phyloP scores from a whole-genome alignment of 92 coral and sea anemone genomes.

The Anthopleura xanthogrammica region DNA sequence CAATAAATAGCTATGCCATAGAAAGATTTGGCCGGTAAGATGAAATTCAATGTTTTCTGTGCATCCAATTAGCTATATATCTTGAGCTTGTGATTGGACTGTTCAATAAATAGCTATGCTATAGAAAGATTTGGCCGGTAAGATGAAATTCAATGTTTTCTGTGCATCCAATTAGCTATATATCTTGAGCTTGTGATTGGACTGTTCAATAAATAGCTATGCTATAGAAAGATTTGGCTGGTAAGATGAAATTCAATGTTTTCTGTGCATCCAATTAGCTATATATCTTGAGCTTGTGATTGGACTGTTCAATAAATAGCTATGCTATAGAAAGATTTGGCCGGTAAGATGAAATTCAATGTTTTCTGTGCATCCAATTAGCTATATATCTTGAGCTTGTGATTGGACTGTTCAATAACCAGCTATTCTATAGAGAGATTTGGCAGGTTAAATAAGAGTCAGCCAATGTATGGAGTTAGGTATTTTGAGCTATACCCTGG shows the following conservation, averaged over 20 bases:
- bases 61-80: constrained; percentile 7
- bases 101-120: constrained; percentile 89
- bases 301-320: constrained; percentile 86
- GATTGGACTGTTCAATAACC: too few relatives aligned
- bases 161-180: too few relatives aligned
- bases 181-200: constrained; percentile 92
- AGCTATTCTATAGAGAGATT: too few relatives aligned
- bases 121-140: constrained; percentile 95
- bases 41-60: too few relatives aligned
- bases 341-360: constrained; percentile 46
- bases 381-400: too few relatives aligned
- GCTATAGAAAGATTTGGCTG: constrained; percentile 93
- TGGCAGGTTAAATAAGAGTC: too few relatives aligned
- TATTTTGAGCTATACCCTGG: too few relatives aligned
- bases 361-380: too few relatives aligned
- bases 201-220: constrained; percentile 89
- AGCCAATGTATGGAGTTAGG: too few relatives aligned
- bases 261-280: too few relatives aligned
- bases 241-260: constrained; percentile 20
- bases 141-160: not conserved
- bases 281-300: constrained; percentile 85
- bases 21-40: constrained; percentile 90
- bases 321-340: constrained; percentile 93
- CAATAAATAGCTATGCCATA: constrained; percentile 88
- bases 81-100: constrained; percentile 91